Base-by-base conservation (phyloP, 2,797 vertebrate genomes). In the Falco biarmicus region DNA sequence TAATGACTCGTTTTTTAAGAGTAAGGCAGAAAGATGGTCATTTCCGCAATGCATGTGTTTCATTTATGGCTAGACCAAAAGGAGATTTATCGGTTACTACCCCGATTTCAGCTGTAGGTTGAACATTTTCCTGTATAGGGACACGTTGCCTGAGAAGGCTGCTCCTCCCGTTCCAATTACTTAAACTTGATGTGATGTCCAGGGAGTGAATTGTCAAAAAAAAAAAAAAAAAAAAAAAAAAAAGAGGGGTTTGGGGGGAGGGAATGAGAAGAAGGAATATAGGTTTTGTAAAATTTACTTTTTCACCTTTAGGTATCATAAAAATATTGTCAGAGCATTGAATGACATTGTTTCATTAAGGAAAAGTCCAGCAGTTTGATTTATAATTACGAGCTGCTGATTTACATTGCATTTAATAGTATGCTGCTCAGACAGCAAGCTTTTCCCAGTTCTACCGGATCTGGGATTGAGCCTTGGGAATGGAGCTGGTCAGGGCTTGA, bases 1-100 rank as follows among this genome's bases (percentile, higher is more conserved):
- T 89, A 93, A 91, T 74, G 93, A 91, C 80, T 97, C 31, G 6
- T 63, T 86, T 95, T 88, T 92, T 90, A 60, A 76, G 43, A 94
- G 24, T 82, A 51, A 82, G 87, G 73, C 76, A 91, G 77, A 90
- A 89, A 87, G 73, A 63, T 43, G 68, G 48, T 70, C 50, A 89
- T 94, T 93, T 95, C 87, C 13, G 15, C 83, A 95, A 94, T 10
- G 51, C 47, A 41, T 25, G 41, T 47, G 24, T 97, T 96, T 97
- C 84, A 89, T 83, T 96, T 96, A 75, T 25, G 53, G 53, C 88
- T 95, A 94, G 96, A 92, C 56, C 45, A n/a, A 71, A 79, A 66
- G 57, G 75, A 76, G 41, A 85, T 96, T 93, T 96, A 87, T 90
- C 19, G 2, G 31, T 95, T 88, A 47, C 45, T 77, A 69, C 54